These are phyloP conservation scores for Tetrax tetrax DNA, from an alignment of 2,113 vertebrate genomes.

Conservation along the genomic window DNA sequence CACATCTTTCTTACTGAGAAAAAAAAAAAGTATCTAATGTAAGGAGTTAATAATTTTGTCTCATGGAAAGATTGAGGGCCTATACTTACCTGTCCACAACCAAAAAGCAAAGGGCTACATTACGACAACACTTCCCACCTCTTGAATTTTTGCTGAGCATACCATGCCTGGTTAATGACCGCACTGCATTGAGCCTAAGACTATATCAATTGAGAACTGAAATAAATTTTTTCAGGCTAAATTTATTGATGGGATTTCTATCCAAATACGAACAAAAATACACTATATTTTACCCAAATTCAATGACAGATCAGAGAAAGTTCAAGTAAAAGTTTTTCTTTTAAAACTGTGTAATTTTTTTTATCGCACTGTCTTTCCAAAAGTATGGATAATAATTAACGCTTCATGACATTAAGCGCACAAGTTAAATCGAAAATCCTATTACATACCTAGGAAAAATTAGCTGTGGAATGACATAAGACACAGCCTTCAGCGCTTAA, in stretches of 20 bases:
- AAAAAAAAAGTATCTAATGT: too few species aligned
- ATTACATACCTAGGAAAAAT: constrained; percentile 57
- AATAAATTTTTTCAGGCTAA: background rate
- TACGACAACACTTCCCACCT: background rate
- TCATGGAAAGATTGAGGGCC: background rate
- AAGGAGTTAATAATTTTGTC: background rate
- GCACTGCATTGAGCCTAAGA: background rate
- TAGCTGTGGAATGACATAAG: constrained; percentile 26
- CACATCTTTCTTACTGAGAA: background rate
- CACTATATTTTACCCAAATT: background rate
- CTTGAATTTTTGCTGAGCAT: background rate
- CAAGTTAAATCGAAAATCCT: constrained; percentile 33
- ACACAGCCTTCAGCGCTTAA: constrained; percentile 39
- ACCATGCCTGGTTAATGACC: background rate
- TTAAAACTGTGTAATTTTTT: background rate
- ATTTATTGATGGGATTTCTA: background rate
- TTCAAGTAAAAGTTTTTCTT: background rate
- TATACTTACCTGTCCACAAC: background rate
- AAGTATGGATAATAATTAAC: constrained; percentile 51
- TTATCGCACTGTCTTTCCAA: background rate
- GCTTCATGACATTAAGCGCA: constrained; percentile 13
- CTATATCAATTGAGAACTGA: background rate
- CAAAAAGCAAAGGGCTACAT: background rate
- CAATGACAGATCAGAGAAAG: background rate
- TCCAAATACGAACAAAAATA: background rate